phyloP scores from a whole-genome alignment of 2,113 vertebrate genomes.

The Odontesthes bonariensis region DNA sequence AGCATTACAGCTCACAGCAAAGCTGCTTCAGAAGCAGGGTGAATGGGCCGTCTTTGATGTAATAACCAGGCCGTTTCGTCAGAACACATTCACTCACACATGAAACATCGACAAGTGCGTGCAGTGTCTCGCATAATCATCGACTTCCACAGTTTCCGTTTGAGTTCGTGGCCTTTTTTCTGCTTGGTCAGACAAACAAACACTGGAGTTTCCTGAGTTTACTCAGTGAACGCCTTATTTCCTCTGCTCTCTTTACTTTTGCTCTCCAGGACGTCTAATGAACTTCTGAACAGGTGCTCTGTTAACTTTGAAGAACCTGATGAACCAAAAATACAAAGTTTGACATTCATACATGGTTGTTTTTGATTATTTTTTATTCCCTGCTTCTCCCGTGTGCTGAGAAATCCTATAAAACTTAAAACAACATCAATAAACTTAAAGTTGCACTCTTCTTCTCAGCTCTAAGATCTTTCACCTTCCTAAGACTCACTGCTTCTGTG shows the following conservation, averaged over 20 bases:
- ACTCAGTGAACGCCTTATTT: conserved; percentile 24
- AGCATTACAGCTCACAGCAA: conserved; percentile 44
- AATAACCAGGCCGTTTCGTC: conserved; percentile 24
- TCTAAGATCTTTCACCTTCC: not conserved
- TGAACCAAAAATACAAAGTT: not conserved
- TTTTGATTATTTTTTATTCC: not conserved
- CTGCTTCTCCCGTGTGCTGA: not conserved
- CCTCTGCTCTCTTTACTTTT: conserved; percentile 11
- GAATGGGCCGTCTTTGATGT: conserved; percentile 32
- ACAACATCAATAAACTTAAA: not conserved
- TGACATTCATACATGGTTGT: not conserved
- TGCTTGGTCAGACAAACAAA: conserved; percentile 45
- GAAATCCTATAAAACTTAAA: not conserved
- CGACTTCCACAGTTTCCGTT: conserved; percentile 37
- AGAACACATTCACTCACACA: conserved; percentile 28
- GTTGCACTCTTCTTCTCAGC: too few species aligned
- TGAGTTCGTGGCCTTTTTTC: conserved; percentile 1
- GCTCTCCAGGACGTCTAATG: not conserved
- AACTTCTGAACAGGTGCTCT: conserved; percentile 31
- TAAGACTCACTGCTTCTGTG: not conserved
- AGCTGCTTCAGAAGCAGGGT: conserved; percentile 58
- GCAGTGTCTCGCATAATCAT: conserved; percentile 41
- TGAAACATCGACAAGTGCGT: conserved; percentile 20
- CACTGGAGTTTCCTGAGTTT: conserved; percentile 50
- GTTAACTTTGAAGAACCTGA: not conserved